Evolutionary conservation across 2,888 invertebrate species (phyloP), one percentile per base, ranked within the genome.

Genomic region (Cerastoderma edule): DNA sequence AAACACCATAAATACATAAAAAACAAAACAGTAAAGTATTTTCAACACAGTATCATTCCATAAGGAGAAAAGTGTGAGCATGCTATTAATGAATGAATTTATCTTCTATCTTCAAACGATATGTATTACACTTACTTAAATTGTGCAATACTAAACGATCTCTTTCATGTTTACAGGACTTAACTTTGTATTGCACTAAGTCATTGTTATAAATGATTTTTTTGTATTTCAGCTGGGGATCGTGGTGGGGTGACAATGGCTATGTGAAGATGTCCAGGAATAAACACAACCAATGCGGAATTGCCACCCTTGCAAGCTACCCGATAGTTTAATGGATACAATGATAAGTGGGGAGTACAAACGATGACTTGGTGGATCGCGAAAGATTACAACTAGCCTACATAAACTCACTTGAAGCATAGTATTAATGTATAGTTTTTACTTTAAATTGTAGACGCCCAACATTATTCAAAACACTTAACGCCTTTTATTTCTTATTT

Each of bases 161-260:
- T 39, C 39, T 39, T 39, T 8, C 8, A 39, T 39, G 16, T 10
- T 8, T 10, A 39, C 8, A 39, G 39, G 8, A 39, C 10, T 39
- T 39, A 16, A 39, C 39, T 8, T 10, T 39, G 10, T 4, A 46
- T 46, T 46, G 4, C 19, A 6, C 19, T 46, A 3, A n/a, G 22
- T 46, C 16, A n/a, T 46, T 46, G 19, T 46, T 22, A n/a, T 46
- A 48, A 19, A 22, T 48, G n/a, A n/a, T 48, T 54, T 54, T 6
- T 70, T 53, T 28, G 32, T 27, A 19, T 65, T 71, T 44, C 63
- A 73, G 72, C 48, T 73, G 72, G 72, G 63, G 67, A n/a, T 10
- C 8, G 0, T 6, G 24, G 24, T 73, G 72, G 72, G 72, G 72
- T n/a, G 8, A 53, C 5, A 44, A 67, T 35, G 72, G 72, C 24